Conservation (phyloP, 2,113 vertebrate species). For the Rhegmatorhina hoffmannsi region DNA sequence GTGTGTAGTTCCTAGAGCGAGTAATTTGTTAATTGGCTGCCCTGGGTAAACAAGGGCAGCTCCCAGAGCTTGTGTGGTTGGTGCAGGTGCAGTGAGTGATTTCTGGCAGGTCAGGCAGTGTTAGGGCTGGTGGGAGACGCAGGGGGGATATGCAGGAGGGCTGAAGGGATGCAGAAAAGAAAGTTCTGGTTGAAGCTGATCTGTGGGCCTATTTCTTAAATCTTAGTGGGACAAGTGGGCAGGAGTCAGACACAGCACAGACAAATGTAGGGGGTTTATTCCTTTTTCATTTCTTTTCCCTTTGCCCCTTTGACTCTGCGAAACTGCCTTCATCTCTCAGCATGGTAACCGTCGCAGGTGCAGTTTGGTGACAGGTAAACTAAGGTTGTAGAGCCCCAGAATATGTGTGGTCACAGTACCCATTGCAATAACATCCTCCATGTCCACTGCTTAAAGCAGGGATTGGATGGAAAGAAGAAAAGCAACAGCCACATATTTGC, state of each 20-base stretch:
- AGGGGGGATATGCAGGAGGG: background rate
- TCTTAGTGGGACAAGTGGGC: background rate
- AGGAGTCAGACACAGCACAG: background rate
- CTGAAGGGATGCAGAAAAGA: background rate
- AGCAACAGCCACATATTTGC: background rate
- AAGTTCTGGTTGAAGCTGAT: background rate
- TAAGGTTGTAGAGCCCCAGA: background rate
- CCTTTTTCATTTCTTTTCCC: background rate
- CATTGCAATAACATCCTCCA: background rate
- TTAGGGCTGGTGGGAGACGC: background rate
- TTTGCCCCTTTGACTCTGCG: background rate
- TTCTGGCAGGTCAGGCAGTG: background rate
- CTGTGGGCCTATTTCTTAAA: background rate
- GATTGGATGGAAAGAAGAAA: background rate
- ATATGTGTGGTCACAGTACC: background rate
- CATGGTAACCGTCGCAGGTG: background rate
- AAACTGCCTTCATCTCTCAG: background rate
- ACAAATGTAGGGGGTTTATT: accelerated
- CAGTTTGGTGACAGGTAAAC: background rate
- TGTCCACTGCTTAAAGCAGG: background rate
- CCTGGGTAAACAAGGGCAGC: background rate
- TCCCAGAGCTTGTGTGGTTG: background rate
- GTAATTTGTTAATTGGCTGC: background rate
- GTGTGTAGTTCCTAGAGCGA: background rate
- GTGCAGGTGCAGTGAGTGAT: background rate